phyloP scores from a whole-genome alignment of 2,888 invertebrate genomes.

The Amphimallon solstitiale region DNA sequence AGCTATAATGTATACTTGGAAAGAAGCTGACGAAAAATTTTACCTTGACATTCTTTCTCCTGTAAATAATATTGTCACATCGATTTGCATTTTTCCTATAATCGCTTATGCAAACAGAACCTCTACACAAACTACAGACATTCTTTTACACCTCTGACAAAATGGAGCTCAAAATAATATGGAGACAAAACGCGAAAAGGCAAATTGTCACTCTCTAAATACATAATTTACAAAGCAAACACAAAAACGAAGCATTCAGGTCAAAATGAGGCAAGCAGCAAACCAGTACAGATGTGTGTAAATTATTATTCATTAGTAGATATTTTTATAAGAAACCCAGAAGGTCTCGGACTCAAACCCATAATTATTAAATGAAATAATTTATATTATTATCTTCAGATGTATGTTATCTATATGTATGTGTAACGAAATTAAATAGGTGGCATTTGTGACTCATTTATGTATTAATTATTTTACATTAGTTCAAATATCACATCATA shows the following conservation, averaged over 20 bases:
- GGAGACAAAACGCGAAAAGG: slow-evolving; percentile 18
- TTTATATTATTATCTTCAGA: too few relatives aligned
- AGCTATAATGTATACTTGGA: slow-evolving; percentile 11
- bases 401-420: too few relatives aligned
- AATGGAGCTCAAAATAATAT: slow-evolving; percentile 17
- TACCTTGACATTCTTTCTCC: slow-evolving; percentile 32
- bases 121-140: slow-evolving; percentile 14
- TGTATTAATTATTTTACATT: too few relatives aligned
- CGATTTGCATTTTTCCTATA: slow-evolving; percentile 34
- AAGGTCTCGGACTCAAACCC: too few relatives aligned
- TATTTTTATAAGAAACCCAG: too few relatives aligned
- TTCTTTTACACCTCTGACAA: slow-evolving; percentile 12
- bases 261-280: too few relatives aligned
- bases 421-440: too few relatives aligned
- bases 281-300: too few relatives aligned
- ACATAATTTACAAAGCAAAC: slow-evolving; percentile 8
- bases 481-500: too few relatives aligned
- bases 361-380: too few relatives aligned
- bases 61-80: slow-evolving; percentile 33
- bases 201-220: slow-evolving; percentile 23
- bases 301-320: too few relatives aligned
- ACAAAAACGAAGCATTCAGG: not conserved
- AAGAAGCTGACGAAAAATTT: slow-evolving; percentile 25
- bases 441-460: too few relatives aligned
- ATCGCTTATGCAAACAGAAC: slow-evolving; percentile 20